phyloP scores from a whole-genome alignment of 64 coral and sea anemone genomes.

The Porites australiensis region DNA sequence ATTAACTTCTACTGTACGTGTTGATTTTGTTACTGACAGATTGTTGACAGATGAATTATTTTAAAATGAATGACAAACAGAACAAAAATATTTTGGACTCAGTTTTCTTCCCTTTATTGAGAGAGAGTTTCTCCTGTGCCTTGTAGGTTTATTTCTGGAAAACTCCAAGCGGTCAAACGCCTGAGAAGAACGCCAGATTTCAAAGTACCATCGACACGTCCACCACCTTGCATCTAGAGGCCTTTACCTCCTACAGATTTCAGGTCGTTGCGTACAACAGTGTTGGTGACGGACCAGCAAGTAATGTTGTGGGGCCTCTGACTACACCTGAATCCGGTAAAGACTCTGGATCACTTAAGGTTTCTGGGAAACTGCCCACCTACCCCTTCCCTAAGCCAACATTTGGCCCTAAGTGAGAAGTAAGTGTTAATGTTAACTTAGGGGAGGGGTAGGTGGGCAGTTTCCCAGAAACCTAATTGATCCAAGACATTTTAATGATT shows the following conservation, averaged over 20 bases:
- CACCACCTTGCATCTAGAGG: conserved; percentile 59
- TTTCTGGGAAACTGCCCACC: too few relatives aligned
- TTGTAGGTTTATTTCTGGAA: conserved; percentile 91
- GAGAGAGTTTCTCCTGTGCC: neutral
- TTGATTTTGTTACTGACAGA: too few relatives aligned
- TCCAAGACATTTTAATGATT: neutral
- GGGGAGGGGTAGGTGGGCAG: too few relatives aligned
- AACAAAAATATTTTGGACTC: too few relatives aligned
- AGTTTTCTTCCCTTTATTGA: neutral
- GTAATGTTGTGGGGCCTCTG: conserved; percentile 81
- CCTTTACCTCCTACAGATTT: conserved; percentile 83
- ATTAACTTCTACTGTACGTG: too few relatives aligned
- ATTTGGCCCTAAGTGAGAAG: too few relatives aligned
- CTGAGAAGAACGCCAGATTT: conserved; percentile 29
- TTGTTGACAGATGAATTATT: too few relatives aligned
- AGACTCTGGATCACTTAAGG: neutral
- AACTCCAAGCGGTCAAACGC: conserved; percentile 29
- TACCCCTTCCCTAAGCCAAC: too few relatives aligned
- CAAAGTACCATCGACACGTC: conserved; percentile 46
- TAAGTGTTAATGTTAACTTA: too few relatives aligned
- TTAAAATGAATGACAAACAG: too few relatives aligned
- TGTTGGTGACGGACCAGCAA: conserved; percentile 82
- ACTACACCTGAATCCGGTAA: conserved; percentile 92
- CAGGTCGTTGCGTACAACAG: conserved; percentile 97
- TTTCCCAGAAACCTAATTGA: too few relatives aligned